Evolutionary conservation across 1,140 invertebrate species (phyloP).

Genomic region (Drosophila cardini): DNA sequence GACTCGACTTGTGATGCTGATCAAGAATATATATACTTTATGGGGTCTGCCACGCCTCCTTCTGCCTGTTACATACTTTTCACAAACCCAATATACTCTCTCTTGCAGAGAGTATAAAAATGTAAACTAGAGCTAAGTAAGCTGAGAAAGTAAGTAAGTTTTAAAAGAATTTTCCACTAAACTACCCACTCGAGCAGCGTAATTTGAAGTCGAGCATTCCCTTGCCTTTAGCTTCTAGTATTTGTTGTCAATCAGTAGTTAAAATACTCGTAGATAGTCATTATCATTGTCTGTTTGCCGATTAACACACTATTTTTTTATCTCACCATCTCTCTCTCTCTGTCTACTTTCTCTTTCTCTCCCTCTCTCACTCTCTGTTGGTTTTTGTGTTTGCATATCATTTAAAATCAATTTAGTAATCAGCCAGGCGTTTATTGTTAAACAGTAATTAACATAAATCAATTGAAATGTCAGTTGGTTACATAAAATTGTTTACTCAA

Average conservation of each 20-base stretch:
- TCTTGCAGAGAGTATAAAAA: too few relatives aligned
- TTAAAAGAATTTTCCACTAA: neutral
- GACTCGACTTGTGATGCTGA: too few relatives aligned
- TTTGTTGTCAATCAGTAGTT: constrained; percentile 62
- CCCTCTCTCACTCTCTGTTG: neutral
- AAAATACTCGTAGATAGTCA: constrained; percentile 62
- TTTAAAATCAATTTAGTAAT: constrained; percentile 80
- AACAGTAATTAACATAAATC: constrained; percentile 82
- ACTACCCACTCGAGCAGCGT: neutral
- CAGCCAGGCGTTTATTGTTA: constrained; percentile 70
- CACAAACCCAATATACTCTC: too few relatives aligned
- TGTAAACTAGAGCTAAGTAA: too few relatives aligned
- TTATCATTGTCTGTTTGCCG: constrained; percentile 54
- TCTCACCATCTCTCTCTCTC: neutral
- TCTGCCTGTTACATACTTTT: too few relatives aligned
- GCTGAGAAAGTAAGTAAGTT: too few relatives aligned
- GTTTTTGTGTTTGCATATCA: constrained; percentile 70
- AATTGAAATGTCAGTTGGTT: constrained; percentile 64
- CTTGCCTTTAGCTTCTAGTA: constrained; percentile 15
- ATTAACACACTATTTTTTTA: constrained; percentile 38
- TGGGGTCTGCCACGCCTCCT: too few relatives aligned
- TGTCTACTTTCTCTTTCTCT: constrained; percentile 20
- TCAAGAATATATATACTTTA: too few relatives aligned
- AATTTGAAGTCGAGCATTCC: neutral
- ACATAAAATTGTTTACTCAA: constrained; percentile 63